Evolutionary conservation across 2,888 invertebrate species (phyloP).

Genomic region (Drosophila leonis): DNA sequence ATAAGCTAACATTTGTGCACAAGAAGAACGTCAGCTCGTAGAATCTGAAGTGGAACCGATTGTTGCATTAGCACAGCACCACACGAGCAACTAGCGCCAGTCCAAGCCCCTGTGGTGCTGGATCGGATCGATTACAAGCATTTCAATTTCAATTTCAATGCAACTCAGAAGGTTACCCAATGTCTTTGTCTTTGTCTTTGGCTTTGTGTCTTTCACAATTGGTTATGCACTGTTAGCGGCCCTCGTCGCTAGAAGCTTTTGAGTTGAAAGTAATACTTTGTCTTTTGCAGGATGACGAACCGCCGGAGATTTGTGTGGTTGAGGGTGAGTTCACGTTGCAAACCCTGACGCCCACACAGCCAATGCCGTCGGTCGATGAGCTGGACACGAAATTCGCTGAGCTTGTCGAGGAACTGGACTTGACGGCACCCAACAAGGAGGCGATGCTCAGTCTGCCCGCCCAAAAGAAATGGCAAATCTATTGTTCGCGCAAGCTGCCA

Average conservation of each 20-base stretch:
- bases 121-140: constrained; percentile 36
- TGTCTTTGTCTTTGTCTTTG: constrained; percentile 4
- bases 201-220: constrained; percentile 51
- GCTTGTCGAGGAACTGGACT: constrained; percentile 96
- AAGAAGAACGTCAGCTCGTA: background rate
- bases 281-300: constrained; percentile 93
- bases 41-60: constrained; percentile 12
- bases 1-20: background rate
- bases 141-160: constrained; percentile 41
- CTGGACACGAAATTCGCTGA: constrained; percentile 97
- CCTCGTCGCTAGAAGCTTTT: background rate
- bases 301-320: constrained; percentile 98
- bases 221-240: constrained; percentile 74
- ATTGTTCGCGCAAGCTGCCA: constrained; percentile 93
- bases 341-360: constrained; percentile 95
- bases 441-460: constrained; percentile 97
- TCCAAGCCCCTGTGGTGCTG: background rate
- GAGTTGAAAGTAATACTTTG: background rate
- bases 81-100: background rate
- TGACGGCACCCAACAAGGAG: constrained; percentile 96
- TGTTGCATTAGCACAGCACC: background rate
- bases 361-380: constrained; percentile 97
- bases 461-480: constrained; percentile 99
- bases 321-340: constrained; percentile 95
- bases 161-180: constrained; percentile 45